Evolutionary conservation across 2,113 vertebrate genomes (phyloP).

Genomic region (Hoplias malabaricus): DNA sequence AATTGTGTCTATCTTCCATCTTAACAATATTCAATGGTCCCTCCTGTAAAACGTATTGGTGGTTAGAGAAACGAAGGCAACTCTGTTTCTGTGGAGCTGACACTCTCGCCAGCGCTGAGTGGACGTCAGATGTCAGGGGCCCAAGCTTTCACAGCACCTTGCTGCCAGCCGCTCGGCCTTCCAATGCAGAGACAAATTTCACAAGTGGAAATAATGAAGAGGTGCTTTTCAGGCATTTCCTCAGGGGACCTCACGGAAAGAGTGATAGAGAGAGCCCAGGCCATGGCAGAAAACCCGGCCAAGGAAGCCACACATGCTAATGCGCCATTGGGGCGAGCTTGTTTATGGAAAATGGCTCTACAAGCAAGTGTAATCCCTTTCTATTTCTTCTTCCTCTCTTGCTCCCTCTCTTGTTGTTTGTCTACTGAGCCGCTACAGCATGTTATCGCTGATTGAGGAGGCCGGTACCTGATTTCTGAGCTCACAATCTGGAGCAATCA

Average conservation of each 20-base stretch:
- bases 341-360: not conserved
- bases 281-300: not conserved
- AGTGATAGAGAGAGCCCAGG: not conserved
- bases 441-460: not conserved
- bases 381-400: not conserved
- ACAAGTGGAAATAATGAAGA: constrained; percentile 70
- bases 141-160: constrained; percentile 52
- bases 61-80: not conserved
- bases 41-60: not conserved
- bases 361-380: constrained; percentile 1
- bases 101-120: constrained; percentile 7
- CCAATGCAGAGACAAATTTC: constrained; percentile 67
- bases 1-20: not conserved
- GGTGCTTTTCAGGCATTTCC: constrained; percentile 59
- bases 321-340: not conserved
- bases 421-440: not conserved
- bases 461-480: not conserved
- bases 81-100: not conserved
- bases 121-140: constrained; percentile 57
- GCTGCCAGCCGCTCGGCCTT: constrained; percentile 69
- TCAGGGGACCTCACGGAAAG: constrained; percentile 27
- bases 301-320: constrained; percentile 6
- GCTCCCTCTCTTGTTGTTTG: not conserved
- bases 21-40: constrained; percentile 4
- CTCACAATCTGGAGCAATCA: not conserved